Conservation (phyloP, 2,797 vertebrate genomes). For the Odontamblyopus lacepedii region DNA sequence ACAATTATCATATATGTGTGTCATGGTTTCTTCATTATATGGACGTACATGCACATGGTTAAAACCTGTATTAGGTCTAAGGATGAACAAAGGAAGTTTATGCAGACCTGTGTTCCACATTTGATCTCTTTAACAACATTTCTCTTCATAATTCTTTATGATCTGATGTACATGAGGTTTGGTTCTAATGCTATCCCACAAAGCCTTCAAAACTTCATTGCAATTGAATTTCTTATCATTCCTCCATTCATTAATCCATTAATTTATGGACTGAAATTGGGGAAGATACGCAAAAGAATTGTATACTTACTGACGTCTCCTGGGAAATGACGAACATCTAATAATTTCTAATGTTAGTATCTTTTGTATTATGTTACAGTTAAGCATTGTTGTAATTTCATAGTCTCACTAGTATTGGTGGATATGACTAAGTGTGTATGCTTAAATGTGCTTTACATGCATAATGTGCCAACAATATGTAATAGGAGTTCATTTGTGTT, state of each 20-base stretch:
- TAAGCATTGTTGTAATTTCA: neutral
- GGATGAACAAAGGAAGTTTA: conserved; percentile 56
- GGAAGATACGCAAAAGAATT: conserved; percentile 47
- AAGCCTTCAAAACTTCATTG: conserved; percentile 45
- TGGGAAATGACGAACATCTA: neutral
- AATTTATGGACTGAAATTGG: conserved; percentile 54
- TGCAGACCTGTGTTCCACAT: conserved; percentile 69
- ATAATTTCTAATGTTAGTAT: neutral
- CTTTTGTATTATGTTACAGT: neutral
- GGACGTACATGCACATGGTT: conserved; percentile 53
- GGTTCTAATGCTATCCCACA: conserved; percentile 29
- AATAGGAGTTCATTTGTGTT: neutral
- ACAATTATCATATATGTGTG: conserved; percentile 2
- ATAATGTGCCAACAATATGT: neutral
- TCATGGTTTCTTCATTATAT: conserved; percentile 45
- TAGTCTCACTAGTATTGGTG: neutral
- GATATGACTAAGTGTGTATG: neutral
- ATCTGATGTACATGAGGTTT: conserved; percentile 49
- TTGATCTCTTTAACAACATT: conserved; percentile 49
- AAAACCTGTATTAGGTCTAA: conserved; percentile 24
- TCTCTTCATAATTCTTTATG: conserved; percentile 43
- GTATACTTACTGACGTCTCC: conserved; percentile 1
- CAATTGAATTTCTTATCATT: conserved; percentile 46
- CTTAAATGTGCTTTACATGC: neutral
- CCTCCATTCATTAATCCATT: conserved; percentile 49